Percentiles rank a stretch among this genome's conserved stretches.
Conservation (phyloP, 1,140 invertebrate species). For the Ectropis grisescens region DNA sequence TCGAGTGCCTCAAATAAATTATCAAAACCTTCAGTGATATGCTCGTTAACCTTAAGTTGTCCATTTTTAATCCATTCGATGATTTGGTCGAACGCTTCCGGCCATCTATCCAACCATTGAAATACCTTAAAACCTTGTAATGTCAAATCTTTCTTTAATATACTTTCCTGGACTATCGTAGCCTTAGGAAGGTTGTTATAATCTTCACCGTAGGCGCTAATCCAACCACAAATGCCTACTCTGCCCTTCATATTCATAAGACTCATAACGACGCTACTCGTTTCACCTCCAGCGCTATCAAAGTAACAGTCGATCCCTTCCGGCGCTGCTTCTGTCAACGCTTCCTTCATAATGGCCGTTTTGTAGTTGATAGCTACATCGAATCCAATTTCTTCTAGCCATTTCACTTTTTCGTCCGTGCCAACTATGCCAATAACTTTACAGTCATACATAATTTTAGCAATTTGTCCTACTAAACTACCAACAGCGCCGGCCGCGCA, state of each 20-base stretch:
- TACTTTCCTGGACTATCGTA: slow-evolving; percentile 3
- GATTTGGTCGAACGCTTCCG: slow-evolving; percentile 4
- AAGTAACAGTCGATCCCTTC: slow-evolving; percentile 74
- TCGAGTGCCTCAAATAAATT: slow-evolving; percentile 70
- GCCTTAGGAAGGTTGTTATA: background rate
- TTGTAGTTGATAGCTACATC: slow-evolving; percentile 81
- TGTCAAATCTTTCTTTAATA: slow-evolving; percentile 5
- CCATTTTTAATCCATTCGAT: slow-evolving; percentile 61
- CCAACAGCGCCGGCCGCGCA: too few species aligned
- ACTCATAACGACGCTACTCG: slow-evolving; percentile 13
- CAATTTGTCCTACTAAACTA: too few species aligned
- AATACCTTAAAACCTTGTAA: slow-evolving; percentile 6
- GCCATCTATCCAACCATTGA: slow-evolving; percentile 1
- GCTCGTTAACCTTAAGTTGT: slow-evolving; percentile 67
- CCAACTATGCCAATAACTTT: too few species aligned
- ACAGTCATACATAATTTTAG: slow-evolving; percentile 27
- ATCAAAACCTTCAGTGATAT: slow-evolving; percentile 70
- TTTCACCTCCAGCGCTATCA: slow-evolving; percentile 72
- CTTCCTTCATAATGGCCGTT: slow-evolving; percentile 61
- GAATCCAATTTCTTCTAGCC: slow-evolving; percentile 68
- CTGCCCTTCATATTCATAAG: too few species aligned
- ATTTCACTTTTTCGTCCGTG: too few species aligned
- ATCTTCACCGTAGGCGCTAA: slow-evolving; percentile 1
- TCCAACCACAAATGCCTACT: background rate
- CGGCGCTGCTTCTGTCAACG: slow-evolving; percentile 71